These are phyloP conservation scores for Squalus acanthias DNA, from an alignment of 2,797 vertebrate species.

Conservation along the genomic window DNA sequence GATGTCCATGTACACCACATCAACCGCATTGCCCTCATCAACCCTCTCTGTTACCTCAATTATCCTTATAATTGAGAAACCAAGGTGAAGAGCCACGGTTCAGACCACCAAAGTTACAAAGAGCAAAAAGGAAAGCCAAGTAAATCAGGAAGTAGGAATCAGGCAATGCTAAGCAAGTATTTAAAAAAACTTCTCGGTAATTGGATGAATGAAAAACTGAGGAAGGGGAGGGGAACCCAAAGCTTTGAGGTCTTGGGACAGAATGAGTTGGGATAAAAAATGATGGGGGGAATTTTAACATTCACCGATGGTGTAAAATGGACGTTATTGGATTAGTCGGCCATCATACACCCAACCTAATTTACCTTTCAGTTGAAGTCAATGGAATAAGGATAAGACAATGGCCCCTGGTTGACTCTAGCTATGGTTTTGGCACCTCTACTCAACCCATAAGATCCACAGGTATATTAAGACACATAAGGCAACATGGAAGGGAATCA, in stretches of 20 bases:
- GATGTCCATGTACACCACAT: too few species aligned
- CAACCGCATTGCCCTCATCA: too few species aligned
- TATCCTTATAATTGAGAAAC: background rate
- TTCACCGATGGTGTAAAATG: background rate
- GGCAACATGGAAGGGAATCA: too few species aligned
- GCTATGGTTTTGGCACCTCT: background rate
- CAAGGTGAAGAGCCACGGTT: background rate
- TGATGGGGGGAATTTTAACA: background rate
- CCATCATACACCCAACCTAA: background rate
- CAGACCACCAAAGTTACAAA: background rate
- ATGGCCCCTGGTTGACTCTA: background rate
- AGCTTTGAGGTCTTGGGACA: background rate
- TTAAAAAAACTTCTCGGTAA: background rate
- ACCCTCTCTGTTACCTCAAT: too few species aligned
- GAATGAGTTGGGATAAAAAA: background rate
- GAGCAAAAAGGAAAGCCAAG: background rate
- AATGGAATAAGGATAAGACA: background rate
- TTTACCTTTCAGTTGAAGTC: background rate
- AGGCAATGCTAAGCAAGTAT: background rate
- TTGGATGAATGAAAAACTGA: background rate
- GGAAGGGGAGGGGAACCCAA: background rate
- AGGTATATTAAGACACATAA: too few species aligned
- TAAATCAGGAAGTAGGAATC: background rate
- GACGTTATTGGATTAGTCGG: background rate
- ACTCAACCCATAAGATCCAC: too few species aligned